phyloP scores from a whole-genome alignment of 2,888 invertebrate genomes.

The Pyrochroa serraticornis region DNA sequence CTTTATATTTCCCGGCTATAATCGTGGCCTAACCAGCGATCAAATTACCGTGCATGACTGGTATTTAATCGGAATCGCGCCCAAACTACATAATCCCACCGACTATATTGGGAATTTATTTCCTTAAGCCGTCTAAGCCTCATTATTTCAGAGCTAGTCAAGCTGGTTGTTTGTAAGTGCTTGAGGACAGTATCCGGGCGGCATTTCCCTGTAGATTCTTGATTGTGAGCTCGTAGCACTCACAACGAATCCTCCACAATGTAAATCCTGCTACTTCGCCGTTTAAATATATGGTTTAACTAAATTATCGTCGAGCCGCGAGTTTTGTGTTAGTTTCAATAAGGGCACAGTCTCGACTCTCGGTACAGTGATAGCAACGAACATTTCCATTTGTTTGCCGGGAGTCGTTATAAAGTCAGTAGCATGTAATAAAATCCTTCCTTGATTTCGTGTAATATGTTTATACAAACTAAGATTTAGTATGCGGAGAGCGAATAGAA shows the following conservation, averaged over 20 bases:
- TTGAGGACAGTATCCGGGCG: no score
- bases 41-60: no score
- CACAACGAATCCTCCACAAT: slow-evolving; percentile 22
- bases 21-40: no score
- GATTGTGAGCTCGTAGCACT: background rate
- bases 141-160: no score
- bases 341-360: slow-evolving; percentile 22
- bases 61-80: no score
- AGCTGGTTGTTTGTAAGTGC: no score
- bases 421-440: slow-evolving; percentile 50
- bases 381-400: slow-evolving; percentile 42
- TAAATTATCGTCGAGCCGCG: slow-evolving; percentile 23
- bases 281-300: slow-evolving; percentile 26
- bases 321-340: slow-evolving; percentile 32
- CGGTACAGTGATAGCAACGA: slow-evolving; percentile 37
- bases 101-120: no score
- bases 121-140: no score
- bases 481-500: slow-evolving; percentile 50
- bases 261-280: slow-evolving; percentile 15
- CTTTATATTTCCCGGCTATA: no score
- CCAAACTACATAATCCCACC: no score
- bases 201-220: no score
- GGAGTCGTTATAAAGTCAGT: slow-evolving; percentile 51
- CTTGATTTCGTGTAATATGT: slow-evolving; percentile 54
- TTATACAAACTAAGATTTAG: slow-evolving; percentile 56